A percentile compares a stretch with the other conserved stretches of the same genome.
Conservation (phyloP, 2,888 invertebrate species). For the Nephrotoma appendiculata region DNA sequence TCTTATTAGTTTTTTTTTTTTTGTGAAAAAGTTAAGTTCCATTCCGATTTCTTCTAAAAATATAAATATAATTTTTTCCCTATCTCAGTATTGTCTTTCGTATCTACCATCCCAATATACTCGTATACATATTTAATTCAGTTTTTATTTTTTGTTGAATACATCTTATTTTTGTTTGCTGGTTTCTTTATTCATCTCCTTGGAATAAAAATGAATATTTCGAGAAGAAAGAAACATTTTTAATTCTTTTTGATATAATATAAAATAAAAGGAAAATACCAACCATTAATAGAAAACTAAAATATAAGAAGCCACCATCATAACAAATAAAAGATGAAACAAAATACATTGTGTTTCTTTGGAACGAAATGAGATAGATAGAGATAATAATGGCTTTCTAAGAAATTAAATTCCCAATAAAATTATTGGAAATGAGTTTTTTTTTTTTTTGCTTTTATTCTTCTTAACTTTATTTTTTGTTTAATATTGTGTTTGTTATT, state of each 20-base stretch:
- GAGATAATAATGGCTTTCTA: not conserved
- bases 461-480: not conserved
- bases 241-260: not conserved
- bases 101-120: not conserved
- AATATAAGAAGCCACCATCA: not conserved
- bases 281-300: not conserved
- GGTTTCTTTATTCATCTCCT: not conserved
- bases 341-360: not conserved
- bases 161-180: not conserved
- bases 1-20: not conserved
- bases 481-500: not conserved
- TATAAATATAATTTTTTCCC: not conserved
- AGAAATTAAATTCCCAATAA: not conserved
- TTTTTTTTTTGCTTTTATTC: not conserved
- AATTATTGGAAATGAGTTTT: not conserved
- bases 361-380: not conserved
- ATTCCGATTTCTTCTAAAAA: not conserved
- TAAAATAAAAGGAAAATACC: not conserved
- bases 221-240: not conserved
- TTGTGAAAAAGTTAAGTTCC: not conserved
- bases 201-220: not conserved
- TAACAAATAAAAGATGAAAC: not conserved
- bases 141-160: not conserved
- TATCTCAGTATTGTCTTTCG: not conserved
- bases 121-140: not conserved